Conservation (phyloP, 2,113 vertebrate species). For the Petrocephalus microphthalmus region DNA sequence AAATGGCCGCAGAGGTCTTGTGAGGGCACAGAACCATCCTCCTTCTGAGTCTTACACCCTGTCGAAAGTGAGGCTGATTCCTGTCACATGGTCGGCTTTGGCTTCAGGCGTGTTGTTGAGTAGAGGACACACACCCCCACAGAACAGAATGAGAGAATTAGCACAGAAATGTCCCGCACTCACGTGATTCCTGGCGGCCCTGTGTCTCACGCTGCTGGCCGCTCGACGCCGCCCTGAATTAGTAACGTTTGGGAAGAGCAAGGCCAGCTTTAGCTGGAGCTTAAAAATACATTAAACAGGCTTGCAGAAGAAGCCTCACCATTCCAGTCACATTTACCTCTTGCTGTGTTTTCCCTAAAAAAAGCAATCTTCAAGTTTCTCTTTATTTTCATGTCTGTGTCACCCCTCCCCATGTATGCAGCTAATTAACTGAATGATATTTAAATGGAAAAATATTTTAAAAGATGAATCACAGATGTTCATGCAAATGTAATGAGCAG, state of each 20-base stretch:
- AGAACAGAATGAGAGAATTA: not conserved
- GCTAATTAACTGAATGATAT: slow-evolving; percentile 63
- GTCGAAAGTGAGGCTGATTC: not conserved
- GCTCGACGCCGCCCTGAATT: not conserved
- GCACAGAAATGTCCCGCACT: not conserved
- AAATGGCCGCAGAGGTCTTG: slow-evolving; percentile 51
- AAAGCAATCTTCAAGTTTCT: slow-evolving; percentile 43
- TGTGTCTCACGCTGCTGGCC: not conserved
- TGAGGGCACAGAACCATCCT: not conserved
- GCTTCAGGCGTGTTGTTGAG: not conserved
- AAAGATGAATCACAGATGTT: slow-evolving; percentile 61
- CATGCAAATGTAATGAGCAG: slow-evolving; percentile 61
- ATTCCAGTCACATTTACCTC: slow-evolving; percentile 57
- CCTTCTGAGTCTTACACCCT: not conserved
- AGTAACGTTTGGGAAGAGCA: slow-evolving; percentile 14
- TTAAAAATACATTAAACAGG: slow-evolving; percentile 18
- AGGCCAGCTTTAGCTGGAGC: not conserved
- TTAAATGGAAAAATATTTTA: slow-evolving; percentile 57
- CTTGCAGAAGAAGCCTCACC: not conserved
- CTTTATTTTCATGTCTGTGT: slow-evolving; percentile 44
- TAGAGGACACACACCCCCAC: not conserved
- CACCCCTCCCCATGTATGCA: slow-evolving; percentile 14
- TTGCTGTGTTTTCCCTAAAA: slow-evolving; percentile 38
- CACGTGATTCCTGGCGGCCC: not conserved
- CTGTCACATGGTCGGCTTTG: not conserved